phyloP scores from a whole-genome alignment of 2,797 vertebrate species.

The Falco peregrinus region DNA sequence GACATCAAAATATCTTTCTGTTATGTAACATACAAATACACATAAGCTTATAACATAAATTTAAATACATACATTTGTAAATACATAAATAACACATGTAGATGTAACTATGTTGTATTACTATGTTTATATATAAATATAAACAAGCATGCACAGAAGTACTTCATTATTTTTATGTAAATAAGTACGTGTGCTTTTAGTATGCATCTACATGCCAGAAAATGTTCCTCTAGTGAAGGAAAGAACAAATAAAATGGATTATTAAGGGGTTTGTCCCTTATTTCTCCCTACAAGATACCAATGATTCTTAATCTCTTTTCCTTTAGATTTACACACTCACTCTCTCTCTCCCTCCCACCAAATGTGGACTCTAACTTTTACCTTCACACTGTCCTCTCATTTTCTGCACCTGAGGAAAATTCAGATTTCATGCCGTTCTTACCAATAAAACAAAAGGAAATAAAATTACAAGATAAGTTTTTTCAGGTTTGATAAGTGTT shows the following conservation, averaged over 20 bases:
- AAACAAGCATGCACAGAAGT: not conserved
- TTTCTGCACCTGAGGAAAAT: not conserved
- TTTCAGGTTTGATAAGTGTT: conserved; percentile 1
- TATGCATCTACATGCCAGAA: not conserved
- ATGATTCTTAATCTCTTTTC: not conserved
- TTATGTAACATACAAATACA: not conserved
- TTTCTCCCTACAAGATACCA: not conserved
- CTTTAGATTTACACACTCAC: not conserved
- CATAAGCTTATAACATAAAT: not conserved
- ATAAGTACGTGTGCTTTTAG: not conserved
- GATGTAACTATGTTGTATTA: not conserved
- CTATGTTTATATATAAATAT: not conserved
- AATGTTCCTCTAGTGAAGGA: not conserved
- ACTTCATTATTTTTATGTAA: not conserved
- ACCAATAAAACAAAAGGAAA: not conserved
- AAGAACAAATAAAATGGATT: not conserved
- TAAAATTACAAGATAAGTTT: not conserved
- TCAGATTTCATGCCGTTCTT: not conserved
- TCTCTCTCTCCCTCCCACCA: not conserved
- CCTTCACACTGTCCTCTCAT: not conserved
- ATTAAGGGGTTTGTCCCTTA: not conserved
- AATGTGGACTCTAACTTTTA: not conserved
- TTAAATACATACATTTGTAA: not conserved
- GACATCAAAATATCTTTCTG: not conserved
- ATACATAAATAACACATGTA: not conserved